Evolutionary conservation across 2,888 invertebrate species (phyloP), one percentile per base, ranked within the genome.

Genomic region (Rhingia rostrata): DNA sequence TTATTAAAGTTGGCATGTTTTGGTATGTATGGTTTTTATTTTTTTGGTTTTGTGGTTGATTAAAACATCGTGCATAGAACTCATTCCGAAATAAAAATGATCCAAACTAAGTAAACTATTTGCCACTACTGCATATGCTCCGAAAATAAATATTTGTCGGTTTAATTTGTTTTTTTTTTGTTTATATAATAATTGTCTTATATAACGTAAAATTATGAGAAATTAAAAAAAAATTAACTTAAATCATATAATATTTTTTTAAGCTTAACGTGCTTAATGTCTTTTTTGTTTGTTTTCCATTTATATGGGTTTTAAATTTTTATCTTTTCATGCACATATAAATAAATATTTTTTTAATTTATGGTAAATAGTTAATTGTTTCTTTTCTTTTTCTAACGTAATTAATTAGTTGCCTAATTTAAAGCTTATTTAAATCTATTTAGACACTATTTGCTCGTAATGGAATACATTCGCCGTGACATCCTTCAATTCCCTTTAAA

Each of bases 401-500:
- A 41, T 43, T 39, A 14, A 35, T 56, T 49, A 41, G 41, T 51
- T 58, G 41, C 47, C 49, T 54, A 80, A 70, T 35, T 41, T 0
- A 74, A 75, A 75, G 61, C 67, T 78, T 74, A 64, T 69, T 43
- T 51, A 83, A 79, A 64, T 69, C 67, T 80, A 66, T 90, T 91
- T 92, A 93, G 90, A 93, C 92, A 91, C 92, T 93, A 92, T 93
- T 93, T 90, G 92, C 92, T 90, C 93, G 93, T 89, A 93, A 92
- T 90, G 93, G 93, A 91, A 93, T 93, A 92, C 93, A 93, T 92
- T 93, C 93, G 91, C 93, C 93, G 89, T 92, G 92, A 90, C 93
- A 93, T 92, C 91, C 90, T 88, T 89, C 90, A 90, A 88, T 89
- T 88, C 90, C 92, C 91, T 92, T 91, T 88, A 91, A 88, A 87